phyloP scores from a whole-genome alignment of 2,113 vertebrate species.

The Oncorhynchus nerka region DNA sequence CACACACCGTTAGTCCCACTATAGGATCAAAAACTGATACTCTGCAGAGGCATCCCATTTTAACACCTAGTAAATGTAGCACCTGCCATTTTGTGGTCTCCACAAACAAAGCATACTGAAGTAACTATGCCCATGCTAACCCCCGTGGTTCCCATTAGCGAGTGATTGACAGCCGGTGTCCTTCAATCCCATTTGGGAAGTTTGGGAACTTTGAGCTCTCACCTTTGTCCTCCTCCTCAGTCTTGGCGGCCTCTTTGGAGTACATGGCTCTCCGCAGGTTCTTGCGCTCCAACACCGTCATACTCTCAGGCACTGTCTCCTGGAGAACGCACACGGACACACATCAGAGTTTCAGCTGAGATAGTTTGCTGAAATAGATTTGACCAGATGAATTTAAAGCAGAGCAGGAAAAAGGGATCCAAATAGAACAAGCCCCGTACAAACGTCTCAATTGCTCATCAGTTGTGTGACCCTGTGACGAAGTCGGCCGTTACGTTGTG shows the following conservation, averaged over 20 bases:
- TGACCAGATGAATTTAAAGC: too few relatives aligned
- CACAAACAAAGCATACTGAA: not conserved
- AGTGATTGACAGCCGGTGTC: not conserved
- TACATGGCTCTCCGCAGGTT: constrained; percentile 88
- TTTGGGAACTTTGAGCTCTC: constrained; percentile 41
- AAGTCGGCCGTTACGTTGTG: too few relatives aligned
- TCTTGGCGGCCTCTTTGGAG: constrained; percentile 81
- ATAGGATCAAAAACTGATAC: not conserved
- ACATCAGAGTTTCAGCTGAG: not conserved
- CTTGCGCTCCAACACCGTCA: constrained; percentile 83
- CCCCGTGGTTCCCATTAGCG: too few relatives aligned
- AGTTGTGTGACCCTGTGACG: too few relatives aligned
- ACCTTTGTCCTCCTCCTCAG: constrained; percentile 94
- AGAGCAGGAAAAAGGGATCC: too few relatives aligned
- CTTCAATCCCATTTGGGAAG: not conserved
- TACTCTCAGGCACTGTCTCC: constrained; percentile 86
- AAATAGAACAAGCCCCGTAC: too few relatives aligned
- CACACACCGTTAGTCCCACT: not conserved
- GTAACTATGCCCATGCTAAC: too few relatives aligned
- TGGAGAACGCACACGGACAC: constrained; percentile 46
- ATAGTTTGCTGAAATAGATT: too few relatives aligned
- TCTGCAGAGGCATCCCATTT: not conserved
- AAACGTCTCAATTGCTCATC: too few relatives aligned
- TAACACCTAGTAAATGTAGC: too few relatives aligned
- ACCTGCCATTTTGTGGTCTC: not conserved